Base-by-base conservation (phyloP, 1,140 invertebrate genomes). In the Rhyzopertha dominica region DNA sequence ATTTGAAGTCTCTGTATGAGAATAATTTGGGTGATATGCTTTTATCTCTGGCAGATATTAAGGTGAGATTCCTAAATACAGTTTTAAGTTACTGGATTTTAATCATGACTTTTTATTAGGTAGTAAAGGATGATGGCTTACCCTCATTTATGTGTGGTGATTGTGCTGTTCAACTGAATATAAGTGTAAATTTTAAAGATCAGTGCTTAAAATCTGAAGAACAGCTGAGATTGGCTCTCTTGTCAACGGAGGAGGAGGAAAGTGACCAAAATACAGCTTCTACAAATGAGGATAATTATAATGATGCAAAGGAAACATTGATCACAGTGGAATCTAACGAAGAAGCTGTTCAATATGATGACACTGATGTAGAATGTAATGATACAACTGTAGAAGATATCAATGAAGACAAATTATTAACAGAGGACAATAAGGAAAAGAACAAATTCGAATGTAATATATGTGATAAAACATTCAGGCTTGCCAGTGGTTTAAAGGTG, bases 391-490 rank as follows among this genome's bases (percentile, higher is more conserved):
- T 4, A 9, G 26, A 30, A 18, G 7, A 30, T 30, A 7, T 13
- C 19, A 37, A 45, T 22, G 18, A 18, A 10, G 23, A 37, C 9
- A 32, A 8, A 37, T 3, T 4, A 43, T 4, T 29, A 37, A 10
- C 14, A 40, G 9, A 24, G 18, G 14, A 34, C 26, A 18, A 8
- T 17, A 31, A 34, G n/a, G 12, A 17, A 30, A 16, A 34, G 7
- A 30, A 26, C 12, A 41, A 14, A 32, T 18, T 43, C 14, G 29
- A 50, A 43, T 62, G 60, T 42, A 24, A 25, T 12, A 24, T 53
- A 28, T 62, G 60, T 51, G 36, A 31, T 2, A 56, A 51, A 43
- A 41, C 37, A 26, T 62, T 62, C 46, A 48, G 40, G 30, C 44
- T 44, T 29, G 43, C 54, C 32, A 45, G 30, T 23, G 28, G 42